Evolutionary conservation across 2,113 vertebrate species (phyloP), one percentile per base, ranked within the genome.

Genomic region (Siphamia tubifer): DNA sequence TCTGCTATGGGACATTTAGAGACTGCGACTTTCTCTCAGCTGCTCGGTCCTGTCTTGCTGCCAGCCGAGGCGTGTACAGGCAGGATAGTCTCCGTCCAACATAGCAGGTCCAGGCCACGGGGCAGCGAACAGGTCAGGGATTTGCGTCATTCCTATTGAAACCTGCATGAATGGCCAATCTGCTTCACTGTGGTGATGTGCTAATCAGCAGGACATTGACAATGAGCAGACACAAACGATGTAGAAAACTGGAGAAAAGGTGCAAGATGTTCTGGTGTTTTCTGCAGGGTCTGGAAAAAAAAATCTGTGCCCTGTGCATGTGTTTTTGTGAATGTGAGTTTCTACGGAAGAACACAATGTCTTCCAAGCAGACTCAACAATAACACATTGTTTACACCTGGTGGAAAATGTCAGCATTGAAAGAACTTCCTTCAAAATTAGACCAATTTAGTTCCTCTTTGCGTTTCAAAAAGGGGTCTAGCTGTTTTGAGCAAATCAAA

Each of bases 111-210:
- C 55, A 17, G 68, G 73, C 60, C 82, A 49, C 23, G 7, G 75
- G 52, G 15, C 51, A 67, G 20, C 47, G 13, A 68, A 45, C 30
- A 53, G 75, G 82, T 78, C 77, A 70, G 38, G 51, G 63, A 86
- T 82, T 81, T 89, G 73, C 86, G 86, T 88, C 87, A 87, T 45
- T 68, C 62, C 65, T 25, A 75, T 88, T 87, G 75, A 86, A 82
- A 75, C 32, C 20, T 25, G 71, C 53, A 81, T 88, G 84, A 88
- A 88, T 73, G 56, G 57, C 66, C 57, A 20, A 20, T 21, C 45
- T 35, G 65, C 65, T n/a, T 85, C 74, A 73, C 54, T 31, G 65
- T 66, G 73, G 44, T 39, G 48, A 65, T 77, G 78, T 86, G 66
- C 40, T 68, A 70, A 77, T 82, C 74, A 77, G 77, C 42, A 40